These are phyloP conservation scores for Lithophane ornitopus DNA, from an alignment of 2,888 invertebrate species.

Conservation along the genomic window DNA sequence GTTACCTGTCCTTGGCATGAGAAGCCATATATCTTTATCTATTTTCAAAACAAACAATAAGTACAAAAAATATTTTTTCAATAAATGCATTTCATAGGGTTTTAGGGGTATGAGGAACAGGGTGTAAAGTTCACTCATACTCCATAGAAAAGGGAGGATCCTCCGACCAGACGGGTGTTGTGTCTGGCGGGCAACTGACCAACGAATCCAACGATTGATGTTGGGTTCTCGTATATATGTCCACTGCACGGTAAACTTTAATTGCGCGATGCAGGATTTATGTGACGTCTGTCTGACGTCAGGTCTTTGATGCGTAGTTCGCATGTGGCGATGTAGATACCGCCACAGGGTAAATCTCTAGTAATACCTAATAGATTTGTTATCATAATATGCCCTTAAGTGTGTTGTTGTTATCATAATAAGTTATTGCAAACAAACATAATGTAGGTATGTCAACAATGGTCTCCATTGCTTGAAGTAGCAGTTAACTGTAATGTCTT, in stretches of 20 bases:
- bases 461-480: not conserved
- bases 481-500: not conserved
- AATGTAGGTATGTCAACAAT: constrained; percentile 3
- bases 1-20: constrained; percentile 7
- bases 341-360: not conserved
- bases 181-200: too few relatives aligned
- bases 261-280: too few relatives aligned
- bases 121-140: too few relatives aligned
- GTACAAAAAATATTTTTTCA: not conserved
- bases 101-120: too few relatives aligned
- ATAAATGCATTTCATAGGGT: not conserved
- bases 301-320: too few relatives aligned
- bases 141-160: too few relatives aligned
- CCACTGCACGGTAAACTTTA: too few relatives aligned
- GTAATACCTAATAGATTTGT: not conserved
- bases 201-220: too few relatives aligned
- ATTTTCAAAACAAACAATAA: not conserved
- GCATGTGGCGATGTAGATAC: too few relatives aligned
- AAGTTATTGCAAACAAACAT: not conserved
- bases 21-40: not conserved
- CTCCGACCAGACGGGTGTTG: too few relatives aligned
- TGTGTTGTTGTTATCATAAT: not conserved
- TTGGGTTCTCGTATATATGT: too few relatives aligned
- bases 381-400: not conserved
- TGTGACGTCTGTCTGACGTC: too few relatives aligned